Evolutionary conservation across 2,797 vertebrate genomes (phyloP).

Genomic region (Tapera naevia): DNA sequence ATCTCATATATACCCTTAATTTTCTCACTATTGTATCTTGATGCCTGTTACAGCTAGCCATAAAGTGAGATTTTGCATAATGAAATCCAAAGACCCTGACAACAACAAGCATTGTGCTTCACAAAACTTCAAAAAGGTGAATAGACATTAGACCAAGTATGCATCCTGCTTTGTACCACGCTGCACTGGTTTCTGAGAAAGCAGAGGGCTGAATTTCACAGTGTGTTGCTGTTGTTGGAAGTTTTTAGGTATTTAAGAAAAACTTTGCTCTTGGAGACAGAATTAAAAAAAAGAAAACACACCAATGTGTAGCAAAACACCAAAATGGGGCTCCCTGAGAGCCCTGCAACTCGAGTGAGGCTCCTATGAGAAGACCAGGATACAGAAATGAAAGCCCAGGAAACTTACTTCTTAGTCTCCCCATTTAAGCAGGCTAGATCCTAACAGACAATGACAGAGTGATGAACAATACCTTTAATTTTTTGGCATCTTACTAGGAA

Average conservation of each 20-base stretch:
- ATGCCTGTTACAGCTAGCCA: not conserved
- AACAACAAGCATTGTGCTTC: not conserved
- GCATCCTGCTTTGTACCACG: not conserved
- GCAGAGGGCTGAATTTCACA: not conserved
- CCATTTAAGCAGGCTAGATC: not conserved
- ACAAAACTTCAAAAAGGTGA: not conserved
- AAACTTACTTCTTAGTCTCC: not conserved
- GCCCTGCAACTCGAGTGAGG: not conserved
- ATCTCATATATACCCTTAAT: not conserved
- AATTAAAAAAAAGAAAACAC: not conserved
- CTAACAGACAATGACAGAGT: not conserved
- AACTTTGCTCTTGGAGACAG: not conserved
- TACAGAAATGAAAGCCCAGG: rapidly evolving
- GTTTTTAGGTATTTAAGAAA: not conserved
- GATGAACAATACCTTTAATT: not conserved
- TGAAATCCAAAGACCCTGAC: not conserved
- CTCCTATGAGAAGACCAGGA: not conserved
- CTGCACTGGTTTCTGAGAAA: not conserved
- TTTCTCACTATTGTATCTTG: not conserved
- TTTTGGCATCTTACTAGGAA: not conserved
- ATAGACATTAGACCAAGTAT: not conserved
- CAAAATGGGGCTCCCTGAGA: not conserved
- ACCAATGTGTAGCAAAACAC: not conserved
- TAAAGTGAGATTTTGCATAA: not conserved
- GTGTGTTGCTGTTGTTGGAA: not conserved